A percentile compares a stretch with the other conserved stretches of the same genome.
Conservation (phyloP, 2,797 vertebrate genomes). For the Nothura maculosa region DNA sequence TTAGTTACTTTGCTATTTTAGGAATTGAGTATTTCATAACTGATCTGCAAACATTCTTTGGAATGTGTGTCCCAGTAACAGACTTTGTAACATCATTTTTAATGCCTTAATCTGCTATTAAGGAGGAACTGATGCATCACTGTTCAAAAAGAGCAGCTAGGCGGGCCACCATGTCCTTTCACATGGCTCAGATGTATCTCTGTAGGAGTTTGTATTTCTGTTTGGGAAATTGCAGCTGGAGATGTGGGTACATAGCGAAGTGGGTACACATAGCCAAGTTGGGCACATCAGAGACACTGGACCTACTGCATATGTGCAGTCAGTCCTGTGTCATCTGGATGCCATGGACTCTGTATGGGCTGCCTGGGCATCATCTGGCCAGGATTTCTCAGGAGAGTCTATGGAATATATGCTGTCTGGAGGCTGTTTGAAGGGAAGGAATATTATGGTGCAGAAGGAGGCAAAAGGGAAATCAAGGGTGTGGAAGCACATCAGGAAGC, state of each 20-base stretch:
- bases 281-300: neutral
- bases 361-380: neutral
- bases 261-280: neutral
- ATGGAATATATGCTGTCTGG: neutral
- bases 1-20: neutral
- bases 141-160: neutral
- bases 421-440: neutral
- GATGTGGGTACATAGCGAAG: neutral
- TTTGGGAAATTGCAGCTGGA: neutral
- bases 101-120: neutral
- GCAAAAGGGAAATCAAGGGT: neutral
- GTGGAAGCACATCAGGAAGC: neutral
- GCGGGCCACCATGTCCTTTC: neutral
- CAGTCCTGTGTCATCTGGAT: neutral
- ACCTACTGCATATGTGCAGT: neutral
- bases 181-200: neutral
- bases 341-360: neutral
- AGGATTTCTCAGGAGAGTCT: neutral
- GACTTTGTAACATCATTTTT: neutral
- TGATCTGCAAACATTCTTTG: neutral
- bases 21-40: neutral
- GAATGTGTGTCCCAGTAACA: neutral
- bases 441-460: neutral
- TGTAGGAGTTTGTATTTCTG: neutral
- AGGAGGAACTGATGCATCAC: neutral